These are phyloP conservation scores for Gambusia holbrooki DNA, from an alignment of 2,113 vertebrate species.

Conservation along the genomic window DNA sequence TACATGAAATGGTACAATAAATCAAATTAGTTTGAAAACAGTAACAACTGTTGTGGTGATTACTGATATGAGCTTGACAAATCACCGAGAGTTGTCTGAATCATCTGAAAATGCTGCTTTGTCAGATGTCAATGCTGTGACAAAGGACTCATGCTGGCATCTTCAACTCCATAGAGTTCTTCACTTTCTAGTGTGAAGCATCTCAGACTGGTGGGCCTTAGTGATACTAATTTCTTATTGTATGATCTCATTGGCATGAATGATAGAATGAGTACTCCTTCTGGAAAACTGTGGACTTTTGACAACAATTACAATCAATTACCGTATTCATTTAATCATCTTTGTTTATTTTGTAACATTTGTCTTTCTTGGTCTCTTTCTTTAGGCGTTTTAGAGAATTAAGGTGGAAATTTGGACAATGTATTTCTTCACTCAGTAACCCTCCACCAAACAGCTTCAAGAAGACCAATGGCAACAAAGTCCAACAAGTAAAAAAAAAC, in stretches of 20 bases:
- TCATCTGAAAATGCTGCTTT: neutral
- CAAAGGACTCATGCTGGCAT: neutral
- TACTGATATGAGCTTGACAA: neutral
- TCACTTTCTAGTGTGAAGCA: neutral
- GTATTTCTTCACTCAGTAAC: conserved; percentile 50
- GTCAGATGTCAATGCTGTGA: neutral
- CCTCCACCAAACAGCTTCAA: conserved; percentile 46
- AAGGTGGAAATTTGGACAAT: conserved; percentile 85
- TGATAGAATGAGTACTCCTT: neutral
- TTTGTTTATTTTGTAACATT: too few species aligned
- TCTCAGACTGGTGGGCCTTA: neutral
- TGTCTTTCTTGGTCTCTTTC: conserved; percentile 2
- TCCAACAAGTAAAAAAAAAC: conserved; percentile 79
- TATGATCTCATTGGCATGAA: neutral
- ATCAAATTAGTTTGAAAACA: neutral
- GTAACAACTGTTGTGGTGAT: neutral
- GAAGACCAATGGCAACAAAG: conserved; percentile 74
- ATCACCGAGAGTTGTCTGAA: neutral
- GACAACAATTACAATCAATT: neutral
- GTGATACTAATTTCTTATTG: neutral
- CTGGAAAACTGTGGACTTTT: neutral
- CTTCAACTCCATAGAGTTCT: neutral
- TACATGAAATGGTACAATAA: neutral
- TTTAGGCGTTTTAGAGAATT: conserved; percentile 80
- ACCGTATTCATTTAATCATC: neutral